Base-by-base conservation (phyloP, 2,888 invertebrate genomes). In the Eupithecia pulchellata region DNA sequence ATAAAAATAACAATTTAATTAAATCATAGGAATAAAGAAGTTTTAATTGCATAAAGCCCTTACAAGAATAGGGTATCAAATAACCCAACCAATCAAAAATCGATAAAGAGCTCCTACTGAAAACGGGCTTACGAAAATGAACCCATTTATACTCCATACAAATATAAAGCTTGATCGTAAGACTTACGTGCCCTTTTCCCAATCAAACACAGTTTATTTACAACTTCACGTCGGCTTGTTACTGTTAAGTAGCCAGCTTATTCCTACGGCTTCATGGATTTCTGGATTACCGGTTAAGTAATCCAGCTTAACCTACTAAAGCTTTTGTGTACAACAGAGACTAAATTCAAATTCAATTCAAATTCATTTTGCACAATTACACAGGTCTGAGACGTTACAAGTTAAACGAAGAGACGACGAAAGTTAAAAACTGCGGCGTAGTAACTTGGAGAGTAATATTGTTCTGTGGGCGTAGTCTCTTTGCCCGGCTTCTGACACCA, bases 141-240 rank as follows among this genome's bases (percentile, higher is more conserved):
- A 25, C 52, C 52, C 13, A 52, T 52, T 52, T 52, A 52, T 52
- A 25, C 52, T 52, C 25, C 25, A 52, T 47, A 20, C 52, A 52
- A 29, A 29, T 29, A 29, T 57, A 29, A 29, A 29, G 6, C 57
- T 52, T 32, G 30, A 52, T 64, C 27, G 27, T 11, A 42, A 47
- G 17, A 9, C 63, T 29, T 63, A 42, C 27, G 27, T 20, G 17
- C 4, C 27, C 47, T 65, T 55, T 27, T 57, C 57, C 58, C 42
- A 27, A n/a, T 42, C n/a, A n/a, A 47, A 20, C 20, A 9, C 20
- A 3, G 11, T 47, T 47, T 42, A 42, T 30, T 9, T 34, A 34
- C 13, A 34, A 1, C 34, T 34, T 8, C 3, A 2, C 34, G 11
- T 11, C 39, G 39, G 14, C 5, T 39, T 39, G 39, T 39, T 39